Evolutionary conservation across 2,113 vertebrate genomes (phyloP), one percentile per base, ranked within the genome.

Genomic region (Eira barbara): DNA sequence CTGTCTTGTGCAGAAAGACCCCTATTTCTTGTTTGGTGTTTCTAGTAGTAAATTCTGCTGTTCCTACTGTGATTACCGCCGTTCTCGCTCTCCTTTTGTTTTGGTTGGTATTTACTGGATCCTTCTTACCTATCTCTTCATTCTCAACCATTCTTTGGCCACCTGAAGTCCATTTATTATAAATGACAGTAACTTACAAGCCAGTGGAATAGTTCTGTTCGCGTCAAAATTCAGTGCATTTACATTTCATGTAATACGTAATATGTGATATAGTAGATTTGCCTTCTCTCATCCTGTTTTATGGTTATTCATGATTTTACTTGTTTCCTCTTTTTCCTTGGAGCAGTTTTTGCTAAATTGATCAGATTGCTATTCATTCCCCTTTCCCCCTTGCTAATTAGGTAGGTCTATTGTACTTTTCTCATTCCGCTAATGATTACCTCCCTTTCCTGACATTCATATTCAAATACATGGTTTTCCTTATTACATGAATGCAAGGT

Each of bases 381-480:
- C 71, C 49, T 31, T 73, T 34, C 27, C 25, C 39, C 90, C 65
- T 78, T 86, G 84, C 90, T 96, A 95, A 97, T 96, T 86, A 97
- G 94, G 49, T 89, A 82, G 59, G 90, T 63, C 94, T 87, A 67
- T 76, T 88, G 80, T 90, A 52, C 88, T 89, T 76, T 96, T 81
- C 61, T 52, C 39, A 86, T 93, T 71, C 52, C n/a, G 42, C 61
- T 97, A 97, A 95, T 93, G 91, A 94, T 81, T 67, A 86, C 92
- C 49, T 97, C 59, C 69, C 80, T 94, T 86, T 81, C 73, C 87
- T 80, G 71, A 94, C 79, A 96, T 94, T 97, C 95, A 93, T 94
- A 97, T 90, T 96, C 90, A 97, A 92, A 94, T 95, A 42, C 78
- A 57, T 80, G 83, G 69, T 94, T 95, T 88, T 92, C 93, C 80